Conservation (phyloP, 2,797 vertebrate species). For the Bucorvus abyssinicus region DNA sequence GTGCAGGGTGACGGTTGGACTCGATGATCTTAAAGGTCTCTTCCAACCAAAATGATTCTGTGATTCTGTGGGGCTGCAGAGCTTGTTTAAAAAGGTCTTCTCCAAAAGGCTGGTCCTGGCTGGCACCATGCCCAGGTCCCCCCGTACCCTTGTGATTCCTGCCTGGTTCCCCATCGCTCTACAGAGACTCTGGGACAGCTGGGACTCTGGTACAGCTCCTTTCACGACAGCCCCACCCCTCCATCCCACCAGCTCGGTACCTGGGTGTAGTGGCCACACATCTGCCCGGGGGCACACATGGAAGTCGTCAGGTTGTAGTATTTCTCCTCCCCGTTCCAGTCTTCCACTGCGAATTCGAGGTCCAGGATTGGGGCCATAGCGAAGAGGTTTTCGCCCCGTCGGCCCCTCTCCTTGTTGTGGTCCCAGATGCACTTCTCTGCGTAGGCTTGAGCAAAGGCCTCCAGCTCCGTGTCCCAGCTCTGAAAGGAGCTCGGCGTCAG, state of each 20-base stretch:
- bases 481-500: conserved; percentile 44
- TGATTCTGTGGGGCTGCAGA: background rate
- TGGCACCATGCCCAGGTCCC: background rate
- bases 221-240: background rate
- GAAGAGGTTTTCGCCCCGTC: conserved; percentile 78
- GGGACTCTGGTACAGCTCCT: background rate
- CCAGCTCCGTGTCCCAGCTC: conserved; percentile 76
- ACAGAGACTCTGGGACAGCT: background rate
- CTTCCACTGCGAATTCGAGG: conserved; percentile 59
- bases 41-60: too few relatives aligned
- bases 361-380: conserved; percentile 71
- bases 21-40: too few relatives aligned
- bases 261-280: conserved; percentile 83
- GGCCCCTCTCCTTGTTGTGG: conserved; percentile 77
- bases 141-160: accelerated
- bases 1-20: too few relatives aligned
- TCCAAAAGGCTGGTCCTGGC: background rate
- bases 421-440: conserved; percentile 78
- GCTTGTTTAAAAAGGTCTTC: background rate
- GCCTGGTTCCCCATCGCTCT: background rate
- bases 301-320: conserved; percentile 72
- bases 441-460: conserved; percentile 71
- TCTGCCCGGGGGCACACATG: conserved; percentile 57
- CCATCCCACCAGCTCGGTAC: conserved; percentile 35
- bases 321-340: conserved; percentile 72